These are phyloP conservation scores for Macroglossus sobrinus DNA, from an alignment of 2,113 vertebrate species.

Conservation along the genomic window DNA sequence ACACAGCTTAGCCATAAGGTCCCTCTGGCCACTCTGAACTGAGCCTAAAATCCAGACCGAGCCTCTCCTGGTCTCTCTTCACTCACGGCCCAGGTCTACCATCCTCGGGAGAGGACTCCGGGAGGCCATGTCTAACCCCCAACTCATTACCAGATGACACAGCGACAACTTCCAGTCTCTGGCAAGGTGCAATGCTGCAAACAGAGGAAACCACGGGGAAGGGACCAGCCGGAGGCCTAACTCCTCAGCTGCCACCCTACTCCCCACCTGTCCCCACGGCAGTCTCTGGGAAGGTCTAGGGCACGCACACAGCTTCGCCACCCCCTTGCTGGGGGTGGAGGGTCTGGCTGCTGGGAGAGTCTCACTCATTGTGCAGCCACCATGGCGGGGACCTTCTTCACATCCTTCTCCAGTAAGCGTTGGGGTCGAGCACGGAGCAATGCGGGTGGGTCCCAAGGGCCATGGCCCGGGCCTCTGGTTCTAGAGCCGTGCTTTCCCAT, in stretches of 20 bases:
- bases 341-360: background rate
- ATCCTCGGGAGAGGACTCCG: background rate
- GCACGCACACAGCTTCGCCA: background rate
- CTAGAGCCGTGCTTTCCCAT: fast-evolving
- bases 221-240: background rate
- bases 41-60: background rate
- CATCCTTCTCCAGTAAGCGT: background rate
- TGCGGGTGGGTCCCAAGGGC: fast-evolving
- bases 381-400: background rate
- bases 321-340: background rate
- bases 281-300: background rate
- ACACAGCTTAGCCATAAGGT: background rate
- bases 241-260: background rate
- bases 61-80: background rate
- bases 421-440: background rate
- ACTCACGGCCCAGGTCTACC: background rate
- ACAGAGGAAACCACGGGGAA: fast-evolving
- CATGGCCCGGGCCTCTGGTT: background rate
- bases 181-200: background rate
- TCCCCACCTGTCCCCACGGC: background rate
- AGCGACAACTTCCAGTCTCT: background rate
- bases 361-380: background rate
- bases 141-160: background rate
- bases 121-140: too few relatives aligned
- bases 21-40: background rate